Percentiles rank a stretch among this genome's conserved stretches.
These are phyloP conservation scores for Diadophis punctatus DNA, from an alignment of 2,113 vertebrate species.

Conservation along the genomic window DNA sequence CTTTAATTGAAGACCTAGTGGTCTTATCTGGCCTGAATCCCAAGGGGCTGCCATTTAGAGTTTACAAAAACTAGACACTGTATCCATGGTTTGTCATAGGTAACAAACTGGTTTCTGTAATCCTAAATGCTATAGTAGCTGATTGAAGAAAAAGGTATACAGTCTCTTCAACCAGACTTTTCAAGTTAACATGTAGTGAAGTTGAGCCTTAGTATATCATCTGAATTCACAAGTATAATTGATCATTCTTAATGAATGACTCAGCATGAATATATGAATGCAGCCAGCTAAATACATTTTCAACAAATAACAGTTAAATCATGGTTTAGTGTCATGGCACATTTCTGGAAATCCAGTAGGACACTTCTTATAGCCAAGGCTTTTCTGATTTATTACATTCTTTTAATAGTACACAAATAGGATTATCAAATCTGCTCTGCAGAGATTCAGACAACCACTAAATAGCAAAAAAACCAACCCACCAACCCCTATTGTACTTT, in stretches of 20 bases:
- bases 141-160: background rate
- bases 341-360: background rate
- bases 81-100: background rate
- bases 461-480: background rate
- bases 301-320: background rate
- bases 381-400: background rate
- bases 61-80: background rate
- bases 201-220: background rate
- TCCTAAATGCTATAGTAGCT: background rate
- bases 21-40: background rate
- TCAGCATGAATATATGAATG: background rate
- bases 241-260: background rate
- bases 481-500: background rate
- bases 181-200: background rate
- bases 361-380: background rate
- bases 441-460: background rate
- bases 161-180: background rate
- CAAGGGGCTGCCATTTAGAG: background rate
- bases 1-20: background rate
- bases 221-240: background rate
- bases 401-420: background rate
- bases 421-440: background rate
- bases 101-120: background rate
- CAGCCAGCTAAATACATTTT: background rate
- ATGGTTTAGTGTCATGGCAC: background rate